Evolutionary conservation across 1,140 invertebrate genomes (phyloP).

Genomic region (Bombus vancouverensis): DNA sequence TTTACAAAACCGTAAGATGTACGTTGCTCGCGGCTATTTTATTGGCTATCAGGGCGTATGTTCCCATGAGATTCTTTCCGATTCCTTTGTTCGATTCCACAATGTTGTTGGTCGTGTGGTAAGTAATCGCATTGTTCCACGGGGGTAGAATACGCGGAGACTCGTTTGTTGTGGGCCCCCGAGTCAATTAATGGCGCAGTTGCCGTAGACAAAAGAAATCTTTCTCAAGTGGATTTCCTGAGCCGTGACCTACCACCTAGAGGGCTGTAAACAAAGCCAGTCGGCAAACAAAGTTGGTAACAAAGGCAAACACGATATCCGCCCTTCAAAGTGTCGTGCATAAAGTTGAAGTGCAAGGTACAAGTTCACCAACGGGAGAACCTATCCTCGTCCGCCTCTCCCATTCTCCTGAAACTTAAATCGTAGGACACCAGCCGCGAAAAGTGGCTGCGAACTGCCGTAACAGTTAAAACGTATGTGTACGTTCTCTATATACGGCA

Average conservation of each 20-base stretch:
- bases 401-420: slow-evolving; percentile 25
- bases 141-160: slow-evolving; percentile 7
- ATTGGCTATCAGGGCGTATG: slow-evolving; percentile 11
- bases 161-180: slow-evolving; percentile 38
- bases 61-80: slow-evolving; percentile 29
- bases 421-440: slow-evolving; percentile 33
- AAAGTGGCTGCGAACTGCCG: slow-evolving; percentile 51
- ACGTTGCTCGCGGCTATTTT: background rate
- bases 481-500: slow-evolving; percentile 54
- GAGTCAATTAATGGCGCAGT: slow-evolving; percentile 64
- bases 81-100: slow-evolving; percentile 45
- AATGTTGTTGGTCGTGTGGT: slow-evolving; percentile 34
- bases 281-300: slow-evolving; percentile 66
- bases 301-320: slow-evolving; percentile 68
- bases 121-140: slow-evolving; percentile 60
- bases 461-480: slow-evolving; percentile 59
- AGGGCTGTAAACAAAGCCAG: slow-evolving; percentile 58
- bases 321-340: slow-evolving; percentile 62
- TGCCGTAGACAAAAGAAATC: slow-evolving; percentile 65
- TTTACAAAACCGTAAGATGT: background rate
- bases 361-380: slow-evolving; percentile 57
- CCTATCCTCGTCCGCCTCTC: background rate
- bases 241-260: slow-evolving; percentile 64
- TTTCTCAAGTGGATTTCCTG: slow-evolving; percentile 59
- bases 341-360: slow-evolving; percentile 68